These are phyloP conservation scores for Piezodorus guildinii DNA, from an alignment of 1,140 invertebrate genomes.

Conservation along the genomic window DNA sequence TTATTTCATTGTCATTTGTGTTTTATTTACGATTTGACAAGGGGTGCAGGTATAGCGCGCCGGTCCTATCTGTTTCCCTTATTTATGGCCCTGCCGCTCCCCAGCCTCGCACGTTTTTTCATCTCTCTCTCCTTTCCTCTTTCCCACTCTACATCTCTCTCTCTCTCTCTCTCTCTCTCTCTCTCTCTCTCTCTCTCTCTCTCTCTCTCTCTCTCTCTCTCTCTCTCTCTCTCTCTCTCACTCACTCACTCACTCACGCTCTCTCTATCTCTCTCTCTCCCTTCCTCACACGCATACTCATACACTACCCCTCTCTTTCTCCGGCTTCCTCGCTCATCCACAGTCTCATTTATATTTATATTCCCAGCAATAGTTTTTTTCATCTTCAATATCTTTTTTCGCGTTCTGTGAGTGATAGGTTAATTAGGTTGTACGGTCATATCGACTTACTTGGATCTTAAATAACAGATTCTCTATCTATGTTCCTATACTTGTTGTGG, in stretches of 20 bases:
- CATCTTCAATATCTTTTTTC: no score
- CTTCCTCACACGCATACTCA: slow-evolving; percentile 19
- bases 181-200: background rate
- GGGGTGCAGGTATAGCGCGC: slow-evolving; percentile 5
- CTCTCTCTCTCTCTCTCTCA: slow-evolving; percentile 19
- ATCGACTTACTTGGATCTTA: no score
- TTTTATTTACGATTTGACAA: slow-evolving; percentile 8
- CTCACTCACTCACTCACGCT: slow-evolving; percentile 14
- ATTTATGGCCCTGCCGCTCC: slow-evolving; percentile 1
- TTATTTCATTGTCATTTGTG: slow-evolving; percentile 9
- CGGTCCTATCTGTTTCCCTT: slow-evolving; percentile 3
- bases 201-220: slow-evolving; percentile 19
- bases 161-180: no score
- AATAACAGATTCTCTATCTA: no score
- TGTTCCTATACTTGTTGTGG: no score
- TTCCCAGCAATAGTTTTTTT: no score
- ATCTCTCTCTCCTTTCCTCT: background rate
- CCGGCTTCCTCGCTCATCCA: slow-evolving; percentile 15
- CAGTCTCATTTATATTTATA: background rate
- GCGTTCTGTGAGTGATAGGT: no score
- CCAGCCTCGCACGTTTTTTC: background rate
- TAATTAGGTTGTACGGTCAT: no score
- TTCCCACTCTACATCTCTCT: background rate
- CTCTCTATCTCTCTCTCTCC: background rate
- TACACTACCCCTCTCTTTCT: slow-evolving; percentile 18